Base-by-base conservation (phyloP, 2,888 invertebrate genomes). In the Cinara cedri region DNA sequence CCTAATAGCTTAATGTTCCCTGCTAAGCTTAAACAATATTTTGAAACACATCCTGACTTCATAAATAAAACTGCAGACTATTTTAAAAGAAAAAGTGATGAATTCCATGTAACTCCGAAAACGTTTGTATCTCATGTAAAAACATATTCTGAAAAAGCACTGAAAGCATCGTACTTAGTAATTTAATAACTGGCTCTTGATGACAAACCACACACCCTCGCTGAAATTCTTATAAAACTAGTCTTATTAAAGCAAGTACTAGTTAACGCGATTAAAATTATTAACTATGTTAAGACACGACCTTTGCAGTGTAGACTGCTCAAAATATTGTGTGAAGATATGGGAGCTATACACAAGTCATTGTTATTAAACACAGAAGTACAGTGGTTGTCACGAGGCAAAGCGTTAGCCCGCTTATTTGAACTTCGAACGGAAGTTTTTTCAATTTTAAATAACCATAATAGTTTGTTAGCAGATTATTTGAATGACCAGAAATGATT, bases 181-280 rank as follows among this genome's bases (percentile, higher is more conserved):
- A 83, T 83, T 81, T 84, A 83, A 54, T 55, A 80, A 55, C 74
- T 82, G 72, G 81, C 82, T 51, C 57, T 63, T 63, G 70, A 71
- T 70, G 83, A 82, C 72, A 83, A 83, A 81, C 82, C 82, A 55
- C 82, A 83, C 55, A 83, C 57, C 82, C 81, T 83, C 84, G 82
- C 83, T 83, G 51, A 70, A 80, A 82, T 82, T 82, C 66, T 78
- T 81, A 75, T 80, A n/a, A n/a, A n/a, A n/a, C 65, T 63, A 49
- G 34, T n/a, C 6, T 3, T 49, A 55, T 71, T 80, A 21, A 80
- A 80, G 51, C 21, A 57, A 44, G 80, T 80, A 4, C 80, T 80
- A 19, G 70, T 72, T 26, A 57, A 80, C 26, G 57, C 72, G 4
- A 63, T 80, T 14, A 76, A 81, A 81, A 71, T 82, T 60, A 78